These are phyloP conservation scores for Glareola pratincola DNA, from an alignment of 2,113 vertebrate species.

Conservation along the genomic window DNA sequence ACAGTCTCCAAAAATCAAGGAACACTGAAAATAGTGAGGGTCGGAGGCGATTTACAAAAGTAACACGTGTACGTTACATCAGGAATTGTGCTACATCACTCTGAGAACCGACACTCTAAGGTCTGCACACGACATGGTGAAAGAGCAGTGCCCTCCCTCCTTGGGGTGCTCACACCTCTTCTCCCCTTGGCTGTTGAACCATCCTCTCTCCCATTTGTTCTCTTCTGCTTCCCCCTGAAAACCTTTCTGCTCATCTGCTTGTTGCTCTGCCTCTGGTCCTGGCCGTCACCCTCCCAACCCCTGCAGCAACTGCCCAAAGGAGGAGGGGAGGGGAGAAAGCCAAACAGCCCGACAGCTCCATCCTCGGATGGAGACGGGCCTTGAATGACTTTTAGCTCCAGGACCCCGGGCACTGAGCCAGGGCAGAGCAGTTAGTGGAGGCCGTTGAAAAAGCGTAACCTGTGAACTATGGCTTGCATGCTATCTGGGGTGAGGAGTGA, in stretches of 20 bases:
- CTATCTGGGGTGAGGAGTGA: not conserved
- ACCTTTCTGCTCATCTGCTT: not conserved
- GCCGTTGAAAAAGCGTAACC: not conserved
- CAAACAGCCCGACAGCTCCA: not conserved
- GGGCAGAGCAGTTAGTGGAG: not conserved
- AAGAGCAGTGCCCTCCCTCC: not conserved
- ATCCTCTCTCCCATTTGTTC: not conserved
- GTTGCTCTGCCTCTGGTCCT: not conserved
- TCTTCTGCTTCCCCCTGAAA: not conserved
- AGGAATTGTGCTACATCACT: conserved; percentile 61
- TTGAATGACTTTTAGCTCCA: not conserved
- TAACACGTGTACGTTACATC: not conserved
- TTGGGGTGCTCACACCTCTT: not conserved
- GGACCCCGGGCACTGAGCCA: not conserved
- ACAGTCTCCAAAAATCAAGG: conserved; percentile 55
- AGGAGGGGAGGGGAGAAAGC: not conserved
- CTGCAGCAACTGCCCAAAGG: not conserved
- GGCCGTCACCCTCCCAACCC: not conserved
- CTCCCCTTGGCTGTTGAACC: not conserved
- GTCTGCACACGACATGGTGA: not conserved
- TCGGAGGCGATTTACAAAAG: conserved; percentile 49
- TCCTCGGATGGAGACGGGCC: not conserved
- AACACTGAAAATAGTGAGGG: conserved; percentile 42
- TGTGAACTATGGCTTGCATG: not conserved
- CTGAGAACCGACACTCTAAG: conserved; percentile 6